Percentiles rank a stretch among this genome's conserved stretches.
These are phyloP conservation scores for Callionymus lyra DNA, from an alignment of 2,113 vertebrate species.

Conservation along the genomic window DNA sequence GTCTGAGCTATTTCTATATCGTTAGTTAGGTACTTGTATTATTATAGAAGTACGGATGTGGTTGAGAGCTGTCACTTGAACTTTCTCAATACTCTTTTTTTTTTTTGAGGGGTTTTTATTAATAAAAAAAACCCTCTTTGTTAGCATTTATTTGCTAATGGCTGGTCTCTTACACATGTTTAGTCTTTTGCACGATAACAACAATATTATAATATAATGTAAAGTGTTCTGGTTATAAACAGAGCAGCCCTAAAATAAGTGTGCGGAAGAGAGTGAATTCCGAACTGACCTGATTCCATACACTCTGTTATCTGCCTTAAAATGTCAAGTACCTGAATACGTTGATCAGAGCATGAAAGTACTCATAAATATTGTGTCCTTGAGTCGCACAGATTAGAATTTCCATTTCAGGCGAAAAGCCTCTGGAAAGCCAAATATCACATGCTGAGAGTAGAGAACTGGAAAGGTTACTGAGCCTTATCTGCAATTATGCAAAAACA, in stretches of 20 bases:
- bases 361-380: slow-evolving; percentile 55
- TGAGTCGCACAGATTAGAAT: slow-evolving; percentile 49
- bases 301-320: slow-evolving; percentile 44
- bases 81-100: too few species aligned
- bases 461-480: slow-evolving; percentile 62
- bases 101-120: too few species aligned
- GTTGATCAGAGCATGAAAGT: slow-evolving; percentile 56
- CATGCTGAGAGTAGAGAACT: slow-evolving; percentile 48
- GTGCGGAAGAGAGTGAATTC: slow-evolving; percentile 34
- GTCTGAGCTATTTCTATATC: too few species aligned
- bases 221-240: too few species aligned
- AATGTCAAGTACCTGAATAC: slow-evolving; percentile 59
- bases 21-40: too few species aligned
- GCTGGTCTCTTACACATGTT: too few species aligned
- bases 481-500: slow-evolving; percentile 62
- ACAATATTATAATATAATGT: too few species aligned
- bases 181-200: too few species aligned
- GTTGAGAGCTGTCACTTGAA: too few species aligned
- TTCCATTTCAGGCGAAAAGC: slow-evolving; percentile 45
- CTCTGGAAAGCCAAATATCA: slow-evolving; percentile 39
- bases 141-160: too few species aligned
- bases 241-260: slow-evolving; percentile 9
- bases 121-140: too few species aligned
- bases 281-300: slow-evolving; percentile 41
- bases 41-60: too few species aligned